Base-by-base conservation (phyloP, 2,113 vertebrate species). In the Mastomys natalensis region DNA sequence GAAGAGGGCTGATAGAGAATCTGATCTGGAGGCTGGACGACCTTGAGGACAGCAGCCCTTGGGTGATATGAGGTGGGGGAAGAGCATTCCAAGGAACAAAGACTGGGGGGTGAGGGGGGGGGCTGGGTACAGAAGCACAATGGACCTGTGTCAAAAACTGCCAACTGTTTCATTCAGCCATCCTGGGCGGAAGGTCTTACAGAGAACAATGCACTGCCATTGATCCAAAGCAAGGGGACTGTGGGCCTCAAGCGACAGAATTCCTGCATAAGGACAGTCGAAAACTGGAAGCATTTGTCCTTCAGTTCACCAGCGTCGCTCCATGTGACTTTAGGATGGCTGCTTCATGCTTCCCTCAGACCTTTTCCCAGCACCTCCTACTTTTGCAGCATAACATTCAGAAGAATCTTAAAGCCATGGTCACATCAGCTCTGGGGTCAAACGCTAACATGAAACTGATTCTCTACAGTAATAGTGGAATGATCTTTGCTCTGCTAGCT, bases 1-100 rank as follows among this genome's bases (percentile, higher is more conserved):
- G 22, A 66, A 48, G 4, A 11, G n/a, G 64, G 11, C 10, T 0
- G 19, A 0, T 0, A 37, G 15, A 1, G 58, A 60, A 84, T 22
- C 2, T 5, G 53, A 16, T 29, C 72, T 66, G 53, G 48, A 58
- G 58, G n/a, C 40, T 10, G 77, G 21, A 2, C 0, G 3, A 9
- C 53, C 74, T 66, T 78, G 73, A 43, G 45, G 62, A 55, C 26
- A 72, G 45, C 10, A 34, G 62, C 78, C 10, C 76, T n/a, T 3
- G 81, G 90, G 51, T 17, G 29, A 13, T 0, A 0, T 24, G 73
- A 70, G 58, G 26, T 0, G 43, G 53, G 53, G 60, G 84, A 40
- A 40, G 45, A 16, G 4, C 4, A 2, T 81, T 91, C 84, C 9
- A 7, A 74, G 58, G 31, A 37, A 72, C 84, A 21, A 0, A 2